phyloP scores from a whole-genome alignment of 2,113 vertebrate genomes.

The Catharus bicknelli region DNA sequence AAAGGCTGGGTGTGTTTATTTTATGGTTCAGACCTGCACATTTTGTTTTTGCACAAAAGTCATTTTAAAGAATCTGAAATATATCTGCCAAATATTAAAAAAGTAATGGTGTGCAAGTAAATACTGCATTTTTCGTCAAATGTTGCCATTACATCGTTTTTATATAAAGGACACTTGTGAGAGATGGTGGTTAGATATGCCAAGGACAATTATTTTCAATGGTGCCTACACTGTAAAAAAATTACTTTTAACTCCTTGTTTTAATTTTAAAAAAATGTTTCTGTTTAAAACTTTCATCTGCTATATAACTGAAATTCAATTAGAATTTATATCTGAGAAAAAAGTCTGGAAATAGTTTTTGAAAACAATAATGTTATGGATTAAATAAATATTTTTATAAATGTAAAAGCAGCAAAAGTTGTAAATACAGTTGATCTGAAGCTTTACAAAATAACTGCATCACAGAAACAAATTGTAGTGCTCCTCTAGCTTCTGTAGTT shows the following conservation, averaged over 20 bases:
- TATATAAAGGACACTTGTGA: conserved; percentile 66
- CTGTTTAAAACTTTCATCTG: conserved; percentile 72
- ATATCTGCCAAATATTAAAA: conserved; percentile 76
- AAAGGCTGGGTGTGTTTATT: conserved; percentile 73
- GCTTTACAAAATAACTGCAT: conserved; percentile 76
- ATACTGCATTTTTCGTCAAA: conserved; percentile 58
- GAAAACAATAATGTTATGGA: conserved; percentile 80
- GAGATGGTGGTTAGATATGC: conserved; percentile 70
- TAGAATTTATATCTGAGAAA: conserved; percentile 74
- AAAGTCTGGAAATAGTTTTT: conserved; percentile 79
- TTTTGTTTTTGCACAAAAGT: conserved; percentile 74
- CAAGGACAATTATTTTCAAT: conserved; percentile 76
- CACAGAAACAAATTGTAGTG: conserved; percentile 68
- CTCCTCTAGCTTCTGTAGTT: conserved; percentile 74
- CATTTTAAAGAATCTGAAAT: conserved; percentile 69
- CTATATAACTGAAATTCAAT: conserved; percentile 72
- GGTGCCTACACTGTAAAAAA: conserved; percentile 77
- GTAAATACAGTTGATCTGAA: conserved; percentile 83
- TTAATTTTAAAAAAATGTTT: conserved; percentile 75
- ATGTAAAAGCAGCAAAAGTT: conserved; percentile 79
- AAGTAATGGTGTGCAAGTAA: conserved; percentile 67
- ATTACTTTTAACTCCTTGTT: conserved; percentile 75
- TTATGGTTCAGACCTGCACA: conserved; percentile 76
- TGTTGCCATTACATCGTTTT: conserved; percentile 72
- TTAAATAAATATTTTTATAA: conserved; percentile 87